A percentile compares a stretch with the other conserved stretches of the same genome.
phyloP scores from a whole-genome alignment of 1,140 invertebrate genomes.

The Atta colombica region DNA sequence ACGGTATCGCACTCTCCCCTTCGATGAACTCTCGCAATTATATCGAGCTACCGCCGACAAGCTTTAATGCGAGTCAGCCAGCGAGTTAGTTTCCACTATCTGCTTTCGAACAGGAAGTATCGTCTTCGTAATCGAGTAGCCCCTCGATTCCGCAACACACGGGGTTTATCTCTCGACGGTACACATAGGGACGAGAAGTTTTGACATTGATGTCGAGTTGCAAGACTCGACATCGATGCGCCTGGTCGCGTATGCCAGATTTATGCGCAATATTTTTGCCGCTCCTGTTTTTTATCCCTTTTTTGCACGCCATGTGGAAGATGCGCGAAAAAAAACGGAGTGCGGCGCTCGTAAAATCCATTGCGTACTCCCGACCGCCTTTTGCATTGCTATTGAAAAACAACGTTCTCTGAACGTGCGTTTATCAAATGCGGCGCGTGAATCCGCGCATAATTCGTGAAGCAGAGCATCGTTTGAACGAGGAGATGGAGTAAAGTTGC shows the following conservation, averaged over 20 bases:
- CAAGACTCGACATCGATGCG: not conserved
- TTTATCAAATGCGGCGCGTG: slow-evolving; percentile 47
- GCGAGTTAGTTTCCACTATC: slow-evolving; percentile 48
- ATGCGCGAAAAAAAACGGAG: slow-evolving; percentile 15
- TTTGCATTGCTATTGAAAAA: slow-evolving; percentile 35
- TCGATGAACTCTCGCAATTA: slow-evolving; percentile 13
- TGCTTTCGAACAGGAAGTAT: slow-evolving; percentile 40
- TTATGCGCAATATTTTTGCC: slow-evolving; percentile 47
- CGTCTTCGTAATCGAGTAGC: slow-evolving; percentile 48
- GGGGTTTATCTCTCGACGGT: slow-evolving; percentile 35
- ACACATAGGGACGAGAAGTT: slow-evolving; percentile 4
- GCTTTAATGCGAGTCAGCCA: slow-evolving; percentile 14
- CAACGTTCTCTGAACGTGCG: slow-evolving; percentile 40
- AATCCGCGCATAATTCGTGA: slow-evolving; percentile 11
- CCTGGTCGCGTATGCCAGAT: slow-evolving; percentile 21
- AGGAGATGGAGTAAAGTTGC: not conserved
- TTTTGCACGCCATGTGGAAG: not conserved
- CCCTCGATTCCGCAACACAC: not conserved
- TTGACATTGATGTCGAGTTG: slow-evolving; percentile 2
- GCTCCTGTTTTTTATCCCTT: not conserved
- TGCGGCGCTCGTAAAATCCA: slow-evolving; percentile 48
- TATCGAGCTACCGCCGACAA: slow-evolving; percentile 32
- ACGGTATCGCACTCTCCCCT: slow-evolving; percentile 5
- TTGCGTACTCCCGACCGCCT: slow-evolving; percentile 8
- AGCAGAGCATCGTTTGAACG: not conserved